Base-by-base conservation (phyloP, 2,113 vertebrate genomes). In the Oreocharis arfaki region DNA sequence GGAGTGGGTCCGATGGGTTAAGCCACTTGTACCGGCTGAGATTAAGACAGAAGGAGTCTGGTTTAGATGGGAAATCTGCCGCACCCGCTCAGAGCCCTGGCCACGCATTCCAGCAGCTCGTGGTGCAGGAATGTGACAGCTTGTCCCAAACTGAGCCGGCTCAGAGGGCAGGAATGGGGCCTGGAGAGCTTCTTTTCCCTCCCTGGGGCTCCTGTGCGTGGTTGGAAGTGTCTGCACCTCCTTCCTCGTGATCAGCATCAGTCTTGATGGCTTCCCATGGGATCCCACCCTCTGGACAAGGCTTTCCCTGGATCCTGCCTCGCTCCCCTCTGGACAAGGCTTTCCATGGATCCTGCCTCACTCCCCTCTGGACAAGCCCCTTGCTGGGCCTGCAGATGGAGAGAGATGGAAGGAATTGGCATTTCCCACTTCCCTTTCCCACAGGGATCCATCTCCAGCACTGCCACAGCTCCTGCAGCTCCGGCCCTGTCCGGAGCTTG, bases 1-100 rank as follows among this genome's bases (percentile, higher is more conserved):
- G 90, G 71, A 96, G 88, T 52, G 37, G 65, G 92, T 84, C 92
- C 18, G 35, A 92, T 92, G 92, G 93, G 91, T 95, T 96, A 96
- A 96, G 82, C 87, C 95, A 94, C 88, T 96, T 93, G 95, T 86
- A 93, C 70, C 3, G 7, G 39, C 52, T 68, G 85, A 44, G 90
- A 95, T 96, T 93, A 97, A 39, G 47, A 60, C 75, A 67, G 46
- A 49, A 92, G 83, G 79, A 90, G 71, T 74, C 75, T 88, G 92
- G 49, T 78, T 81, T 77, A 83, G 90, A 77, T 37, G 47, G 70
- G 79, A 90, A 94, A 93, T 77, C 85, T 84, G 71, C 87, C 47
- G 35, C 41, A 26, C 5, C 42, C 89, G 61, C 53, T 49, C 11
- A 9, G 42, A 55, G 60, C n/a, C 46, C 65, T 64, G 52, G 61